phyloP scores from a whole-genome alignment of 2,113 vertebrate species.

The Fregetta grallaria region DNA sequence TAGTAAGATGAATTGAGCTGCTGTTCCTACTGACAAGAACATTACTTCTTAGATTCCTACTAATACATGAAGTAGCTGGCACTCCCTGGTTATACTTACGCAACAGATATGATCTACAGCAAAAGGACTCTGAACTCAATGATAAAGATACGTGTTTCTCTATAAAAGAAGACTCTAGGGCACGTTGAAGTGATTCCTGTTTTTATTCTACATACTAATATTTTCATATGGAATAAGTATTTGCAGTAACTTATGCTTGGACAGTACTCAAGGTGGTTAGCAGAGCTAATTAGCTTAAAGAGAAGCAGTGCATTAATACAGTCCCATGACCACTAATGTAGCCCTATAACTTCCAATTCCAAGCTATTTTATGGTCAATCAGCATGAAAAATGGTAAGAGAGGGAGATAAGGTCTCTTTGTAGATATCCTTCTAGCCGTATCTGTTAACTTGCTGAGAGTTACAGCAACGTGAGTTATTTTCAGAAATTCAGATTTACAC shows the following conservation, averaged over 20 bases:
- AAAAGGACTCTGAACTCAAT: not conserved
- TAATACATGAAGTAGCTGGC: conserved; percentile 20
- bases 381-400: not conserved
- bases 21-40: conserved; percentile 51
- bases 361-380: not conserved
- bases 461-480: not conserved
- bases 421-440: not conserved
- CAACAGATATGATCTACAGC: not conserved
- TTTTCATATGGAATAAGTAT: not conserved
- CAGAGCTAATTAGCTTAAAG: not conserved
- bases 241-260: not conserved
- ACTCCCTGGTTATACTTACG: not conserved
- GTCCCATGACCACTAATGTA: not conserved
- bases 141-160: not conserved
- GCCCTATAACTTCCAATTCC: not conserved
- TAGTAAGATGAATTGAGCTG: conserved; percentile 60
- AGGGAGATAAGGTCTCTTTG: not conserved
- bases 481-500: not conserved
- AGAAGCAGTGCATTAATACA: not conserved
- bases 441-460: not conserved
- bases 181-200: not conserved
- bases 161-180: not conserved
- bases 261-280: not conserved
- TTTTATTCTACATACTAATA: not conserved
- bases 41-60: conserved; percentile 56